Conservation (phyloP, 2,888 invertebrate genomes). For the Synanthedon andrenaeformis region DNA sequence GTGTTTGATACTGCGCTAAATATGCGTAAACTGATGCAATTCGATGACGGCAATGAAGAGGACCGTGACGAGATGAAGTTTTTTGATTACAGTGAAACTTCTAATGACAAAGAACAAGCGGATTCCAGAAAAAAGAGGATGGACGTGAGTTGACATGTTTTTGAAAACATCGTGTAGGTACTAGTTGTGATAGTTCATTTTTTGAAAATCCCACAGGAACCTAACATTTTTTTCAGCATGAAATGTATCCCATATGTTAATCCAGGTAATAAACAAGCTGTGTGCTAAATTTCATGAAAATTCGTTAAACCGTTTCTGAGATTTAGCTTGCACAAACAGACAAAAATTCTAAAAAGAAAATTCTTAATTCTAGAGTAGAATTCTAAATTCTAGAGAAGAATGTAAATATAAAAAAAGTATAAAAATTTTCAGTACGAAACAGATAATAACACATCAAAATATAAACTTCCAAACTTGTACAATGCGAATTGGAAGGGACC, state of each 20-base stretch:
- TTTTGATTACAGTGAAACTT: constrained; percentile 26
- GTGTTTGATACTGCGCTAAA: constrained; percentile 5
- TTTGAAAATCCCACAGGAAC: no score
- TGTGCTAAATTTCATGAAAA: no score
- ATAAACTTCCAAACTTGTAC: constrained; percentile 7
- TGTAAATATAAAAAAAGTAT: no score
- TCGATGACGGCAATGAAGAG: constrained; percentile 29
- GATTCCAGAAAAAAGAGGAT: constrained; percentile 24
- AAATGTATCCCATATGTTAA: no score
- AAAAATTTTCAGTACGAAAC: no score
- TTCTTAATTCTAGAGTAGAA: no score
- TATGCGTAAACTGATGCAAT: constrained; percentile 28
- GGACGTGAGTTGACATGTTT: constrained; percentile 4
- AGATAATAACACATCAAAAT: not conserved
- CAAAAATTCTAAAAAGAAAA: no score
- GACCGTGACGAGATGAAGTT: constrained; percentile 27
- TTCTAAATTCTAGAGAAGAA: no score
- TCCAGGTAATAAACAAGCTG: no score
- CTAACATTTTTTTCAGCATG: no score
- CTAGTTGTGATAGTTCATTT: not conserved
- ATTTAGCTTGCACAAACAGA: no score
- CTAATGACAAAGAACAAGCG: constrained; percentile 26
- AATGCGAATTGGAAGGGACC: constrained; percentile 51
- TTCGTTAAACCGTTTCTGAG: no score
- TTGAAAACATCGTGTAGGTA: not conserved